Evolutionary conservation across 2,797 vertebrate species (phyloP).

Genomic region (Schizopygopsis pylzovi): DNA sequence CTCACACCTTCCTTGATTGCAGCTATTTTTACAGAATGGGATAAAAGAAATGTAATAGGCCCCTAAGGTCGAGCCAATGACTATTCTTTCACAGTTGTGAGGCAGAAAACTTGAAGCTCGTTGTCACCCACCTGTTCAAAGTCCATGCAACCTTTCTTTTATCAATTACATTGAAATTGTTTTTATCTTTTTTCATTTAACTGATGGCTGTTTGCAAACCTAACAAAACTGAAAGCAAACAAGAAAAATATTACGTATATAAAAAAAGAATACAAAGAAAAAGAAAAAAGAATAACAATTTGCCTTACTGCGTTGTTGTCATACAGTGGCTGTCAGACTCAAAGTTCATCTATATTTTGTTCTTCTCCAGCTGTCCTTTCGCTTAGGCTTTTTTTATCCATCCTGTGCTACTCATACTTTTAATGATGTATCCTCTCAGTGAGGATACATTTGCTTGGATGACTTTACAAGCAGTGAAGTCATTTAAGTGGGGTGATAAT

Average conservation of each 20-base stretch:
- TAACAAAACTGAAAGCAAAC: background rate
- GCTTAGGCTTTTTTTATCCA: conserved; percentile 56
- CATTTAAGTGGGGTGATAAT: conserved; percentile 56
- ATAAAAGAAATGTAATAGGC: conserved; percentile 55
- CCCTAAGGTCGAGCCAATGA: conserved; percentile 38
- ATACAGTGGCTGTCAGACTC: conserved; percentile 22
- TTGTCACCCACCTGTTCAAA: conserved; percentile 1
- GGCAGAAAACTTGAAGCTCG: conserved; percentile 55
- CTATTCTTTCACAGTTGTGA: conserved; percentile 56
- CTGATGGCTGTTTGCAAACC: background rate
- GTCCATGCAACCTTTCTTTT: background rate
- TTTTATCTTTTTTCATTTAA: background rate
- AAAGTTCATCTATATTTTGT: conserved; percentile 47
- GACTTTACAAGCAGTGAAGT: conserved; percentile 58
- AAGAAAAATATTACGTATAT: too few relatives aligned
- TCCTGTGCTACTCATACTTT: conserved; percentile 41
- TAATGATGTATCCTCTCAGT: conserved; percentile 52
- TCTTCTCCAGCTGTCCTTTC: conserved; percentile 56
- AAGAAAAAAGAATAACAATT: background rate
- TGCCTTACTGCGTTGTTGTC: conserved; percentile 16
- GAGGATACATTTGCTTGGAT: conserved; percentile 56
- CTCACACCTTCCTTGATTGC: conserved; percentile 60
- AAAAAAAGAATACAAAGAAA: too few relatives aligned
- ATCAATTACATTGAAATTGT: background rate
- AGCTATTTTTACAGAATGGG: conserved; percentile 57